phyloP scores from a whole-genome alignment of 2,888 invertebrate species.

The Anorthoa munda region DNA sequence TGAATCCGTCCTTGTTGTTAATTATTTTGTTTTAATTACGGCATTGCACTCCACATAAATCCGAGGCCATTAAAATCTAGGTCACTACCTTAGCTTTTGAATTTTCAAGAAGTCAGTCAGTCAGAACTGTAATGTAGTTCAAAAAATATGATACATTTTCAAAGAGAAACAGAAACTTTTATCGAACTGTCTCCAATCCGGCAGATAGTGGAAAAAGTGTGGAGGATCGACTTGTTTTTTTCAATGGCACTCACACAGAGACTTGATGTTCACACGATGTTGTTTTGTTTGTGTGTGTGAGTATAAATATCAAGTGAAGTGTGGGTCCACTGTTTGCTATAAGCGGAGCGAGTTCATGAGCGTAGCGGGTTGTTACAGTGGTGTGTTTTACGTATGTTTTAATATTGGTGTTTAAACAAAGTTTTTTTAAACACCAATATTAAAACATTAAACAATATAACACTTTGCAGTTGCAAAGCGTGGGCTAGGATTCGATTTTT shows the following conservation, averaged over 20 bases:
- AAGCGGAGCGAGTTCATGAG: slow-evolving; percentile 11
- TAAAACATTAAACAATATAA: too few relatives aligned
- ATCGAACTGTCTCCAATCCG: slow-evolving; percentile 55
- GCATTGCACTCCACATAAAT: too few relatives aligned
- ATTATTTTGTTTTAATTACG: too few relatives aligned
- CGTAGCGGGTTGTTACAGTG: neutral
- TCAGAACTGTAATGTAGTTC: neutral
- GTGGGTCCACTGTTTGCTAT: slow-evolving; percentile 7
- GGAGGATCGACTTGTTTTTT: slow-evolving; percentile 67
- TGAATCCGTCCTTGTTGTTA: too few relatives aligned
- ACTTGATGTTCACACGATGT: slow-evolving; percentile 53
- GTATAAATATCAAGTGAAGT: slow-evolving; percentile 73
- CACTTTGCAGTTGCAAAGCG: too few relatives aligned
- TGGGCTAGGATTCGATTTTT: too few relatives aligned
- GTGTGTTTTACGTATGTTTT: neutral
- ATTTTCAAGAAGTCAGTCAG: neutral
- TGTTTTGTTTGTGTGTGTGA: slow-evolving; percentile 63
- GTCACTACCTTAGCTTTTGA: neutral
- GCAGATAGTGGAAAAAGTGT: slow-evolving; percentile 72
- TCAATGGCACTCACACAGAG: slow-evolving; percentile 69
- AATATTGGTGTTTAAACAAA: too few relatives aligned
- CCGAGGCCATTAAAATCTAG: neutral
- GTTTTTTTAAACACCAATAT: too few relatives aligned
- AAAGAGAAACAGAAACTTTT: slow-evolving; percentile 38
- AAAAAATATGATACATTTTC: slow-evolving; percentile 33